Evolutionary conservation across 2,797 vertebrate species (phyloP).

Genomic region (Syngnathus rostellatus): DNA sequence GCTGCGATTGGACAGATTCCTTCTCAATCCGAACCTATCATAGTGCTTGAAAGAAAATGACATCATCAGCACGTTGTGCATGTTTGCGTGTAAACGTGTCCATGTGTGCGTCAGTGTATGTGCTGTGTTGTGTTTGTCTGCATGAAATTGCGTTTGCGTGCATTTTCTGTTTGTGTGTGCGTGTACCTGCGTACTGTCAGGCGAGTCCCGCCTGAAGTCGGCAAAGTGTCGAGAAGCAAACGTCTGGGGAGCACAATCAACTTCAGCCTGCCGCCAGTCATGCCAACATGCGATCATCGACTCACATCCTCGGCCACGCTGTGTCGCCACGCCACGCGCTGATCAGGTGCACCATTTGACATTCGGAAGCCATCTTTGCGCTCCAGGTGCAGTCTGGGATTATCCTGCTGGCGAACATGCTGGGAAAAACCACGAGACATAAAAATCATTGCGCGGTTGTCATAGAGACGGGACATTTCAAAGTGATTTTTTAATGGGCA

Average conservation of each 20-base stretch:
- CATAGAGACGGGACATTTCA: neutral
- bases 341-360: slow-evolving; percentile 56
- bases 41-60: slow-evolving; percentile 39
- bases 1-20: slow-evolving; percentile 64
- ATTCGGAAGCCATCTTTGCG: slow-evolving; percentile 40
- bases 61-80: neutral
- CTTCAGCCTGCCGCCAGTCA: neutral
- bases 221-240: slow-evolving; percentile 51
- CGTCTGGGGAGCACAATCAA: slow-evolving; percentile 32
- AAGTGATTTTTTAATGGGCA: too few species aligned
- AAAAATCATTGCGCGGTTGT: neutral
- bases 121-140: neutral
- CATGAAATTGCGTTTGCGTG: neutral
- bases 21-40: slow-evolving; percentile 45
- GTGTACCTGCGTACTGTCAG: slow-evolving; percentile 46
- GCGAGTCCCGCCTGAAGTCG: slow-evolving; percentile 46
- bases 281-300: neutral
- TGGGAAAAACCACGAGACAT: slow-evolving; percentile 1
- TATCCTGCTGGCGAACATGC: slow-evolving; percentile 24
- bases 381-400: slow-evolving; percentile 48
- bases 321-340: slow-evolving; percentile 56
- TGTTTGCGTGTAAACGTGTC: neutral
- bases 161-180: neutral
- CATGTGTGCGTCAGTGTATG: neutral
- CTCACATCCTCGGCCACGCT: slow-evolving; percentile 47